Evolutionary conservation across 2,888 invertebrate species (phyloP).

Genomic region (Magallana nippona): DNA sequence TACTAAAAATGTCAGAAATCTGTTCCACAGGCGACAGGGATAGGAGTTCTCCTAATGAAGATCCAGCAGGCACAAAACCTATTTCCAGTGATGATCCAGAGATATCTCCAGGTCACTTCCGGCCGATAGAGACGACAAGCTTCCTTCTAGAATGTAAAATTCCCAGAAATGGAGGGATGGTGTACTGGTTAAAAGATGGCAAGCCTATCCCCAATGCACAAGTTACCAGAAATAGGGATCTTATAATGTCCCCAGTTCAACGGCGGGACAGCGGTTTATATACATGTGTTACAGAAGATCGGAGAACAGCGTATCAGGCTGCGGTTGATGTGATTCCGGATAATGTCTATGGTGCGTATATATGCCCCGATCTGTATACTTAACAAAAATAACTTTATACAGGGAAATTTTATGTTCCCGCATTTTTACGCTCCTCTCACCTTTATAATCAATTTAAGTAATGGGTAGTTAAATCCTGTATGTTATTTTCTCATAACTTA

Average conservation of each 20-base stretch:
- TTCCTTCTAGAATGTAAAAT: neutral
- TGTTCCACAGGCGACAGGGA: too few relatives aligned
- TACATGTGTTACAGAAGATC: neutral
- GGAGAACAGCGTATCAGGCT: neutral
- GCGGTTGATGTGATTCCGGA: neutral
- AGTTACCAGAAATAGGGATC: neutral
- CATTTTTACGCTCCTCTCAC: too few relatives aligned
- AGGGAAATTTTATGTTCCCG: too few relatives aligned
- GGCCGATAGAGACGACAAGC: neutral
- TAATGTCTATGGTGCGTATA: neutral
- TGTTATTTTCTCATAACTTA: too few relatives aligned
- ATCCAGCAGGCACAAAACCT: too few relatives aligned
- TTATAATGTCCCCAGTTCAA: neutral
- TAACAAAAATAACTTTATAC: too few relatives aligned
- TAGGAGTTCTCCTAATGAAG: too few relatives aligned
- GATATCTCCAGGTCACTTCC: neutral
- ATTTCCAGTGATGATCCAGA: neutral
- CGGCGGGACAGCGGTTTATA: neutral
- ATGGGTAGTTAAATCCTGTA: too few relatives aligned
- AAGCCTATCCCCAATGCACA: neutral
- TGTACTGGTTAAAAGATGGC: neutral
- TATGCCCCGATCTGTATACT: too few relatives aligned
- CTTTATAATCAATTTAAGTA: too few relatives aligned
- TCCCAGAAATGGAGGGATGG: neutral
- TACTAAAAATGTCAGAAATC: too few relatives aligned